Evolutionary conservation across 1,140 invertebrate genomes (phyloP), one percentile per base, ranked within the genome.

Genomic region (Orius insidiosus): DNA sequence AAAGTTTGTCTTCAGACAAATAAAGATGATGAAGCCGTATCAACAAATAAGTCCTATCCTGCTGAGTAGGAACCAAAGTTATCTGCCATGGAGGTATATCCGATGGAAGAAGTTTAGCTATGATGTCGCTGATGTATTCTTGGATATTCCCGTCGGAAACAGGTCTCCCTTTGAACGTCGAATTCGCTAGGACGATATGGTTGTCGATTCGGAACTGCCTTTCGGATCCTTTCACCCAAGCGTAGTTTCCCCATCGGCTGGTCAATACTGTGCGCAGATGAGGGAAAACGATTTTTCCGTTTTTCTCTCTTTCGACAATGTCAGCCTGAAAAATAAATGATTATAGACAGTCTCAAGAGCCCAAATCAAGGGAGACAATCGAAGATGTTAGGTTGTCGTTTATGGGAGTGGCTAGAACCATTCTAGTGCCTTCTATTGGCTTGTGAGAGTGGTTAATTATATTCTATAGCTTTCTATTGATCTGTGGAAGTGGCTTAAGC

Each of bases 21-120:
- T 85, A 65, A 11, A 85, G 58, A 55, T 85, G 82, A 56, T 86
- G 83, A 0, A 81, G 69, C 45, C 81, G 67, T 1, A 84, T 66
- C 6, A 86, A 55, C n/a, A 83, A 69, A 52, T 78, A 78, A 54
- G 78, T 80, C 45, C 69, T 68, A 39, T 76, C 69, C 40, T 74
- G 70, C 1, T 63, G 59, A 1, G 63, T 59, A 10, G 76, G 78
- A 51, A 85, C 78, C 1, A 84, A 61, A 16, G 76, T 73, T n/a
- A 84, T 72, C 56, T 85, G 81, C 82, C 82, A 86, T 1, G 81
- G 81, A 1, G 83, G 74, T 24, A 73, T 61, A 34, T 73, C 70
- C 3, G 78, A 72, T 2, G 55, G 52, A 19, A 85, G 68, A 54
- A 78, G 80, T 60, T 82, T 84, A 3, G 76, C 74, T n/a, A 82